phyloP scores from a whole-genome alignment of 2,797 vertebrate species.

The Smutsia gigantea region DNA sequence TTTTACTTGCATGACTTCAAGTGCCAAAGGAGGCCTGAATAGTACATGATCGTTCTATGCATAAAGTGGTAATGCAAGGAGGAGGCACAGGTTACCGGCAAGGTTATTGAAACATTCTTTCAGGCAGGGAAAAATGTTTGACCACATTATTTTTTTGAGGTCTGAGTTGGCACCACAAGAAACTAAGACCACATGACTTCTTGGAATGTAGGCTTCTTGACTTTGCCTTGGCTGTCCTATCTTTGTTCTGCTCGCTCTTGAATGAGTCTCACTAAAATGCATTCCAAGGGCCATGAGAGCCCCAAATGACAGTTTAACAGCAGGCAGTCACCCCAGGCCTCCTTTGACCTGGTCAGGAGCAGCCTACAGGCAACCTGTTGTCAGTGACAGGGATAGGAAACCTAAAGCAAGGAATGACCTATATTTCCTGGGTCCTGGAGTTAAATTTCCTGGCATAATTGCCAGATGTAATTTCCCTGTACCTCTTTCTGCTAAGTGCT shows the following conservation, averaged over 20 bases:
- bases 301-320: background rate
- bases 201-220: constrained; percentile 4
- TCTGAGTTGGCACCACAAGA: background rate
- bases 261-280: constrained; percentile 14
- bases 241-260: constrained; percentile 53
- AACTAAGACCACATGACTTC: constrained; percentile 33
- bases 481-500: constrained; percentile 79
- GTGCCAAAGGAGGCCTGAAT: no score
- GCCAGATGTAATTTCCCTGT: constrained; percentile 59
- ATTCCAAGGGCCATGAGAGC: background rate
- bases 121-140: background rate
- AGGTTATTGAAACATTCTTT: background rate
- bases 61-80: background rate
- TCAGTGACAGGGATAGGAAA: background rate
- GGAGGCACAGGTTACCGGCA: background rate
- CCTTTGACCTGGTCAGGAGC: background rate
- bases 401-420: constrained; percentile 7
- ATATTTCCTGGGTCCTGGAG: background rate
- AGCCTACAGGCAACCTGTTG: background rate
- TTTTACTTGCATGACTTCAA: background rate
- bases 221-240: background rate
- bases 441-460: constrained; percentile 59
- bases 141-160: background rate
- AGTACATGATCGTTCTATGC: background rate
- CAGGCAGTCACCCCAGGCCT: background rate